Percentiles rank a stretch among this genome's conserved stretches.
Conservation (phyloP, 1,140 invertebrate genomes). For the honey bee (Apis mellifera) region Amel_HAv3.1 CM009945.2:1890001-1890500, state of each 20-base stretch:
- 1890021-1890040: too few relatives aligned
- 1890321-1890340: not conserved
- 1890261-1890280: not conserved
- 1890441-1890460: not conserved
- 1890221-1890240: not conserved
- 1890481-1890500: not conserved
- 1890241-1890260: not conserved
- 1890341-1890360: constrained; percentile 2
- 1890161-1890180: too few relatives aligned
- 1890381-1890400: constrained; percentile 43
- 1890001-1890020: too few relatives aligned
- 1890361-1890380: constrained; percentile 55
- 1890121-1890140: too few relatives aligned
- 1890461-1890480: not conserved
- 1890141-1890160: too few relatives aligned
- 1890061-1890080: too few relatives aligned
- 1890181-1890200: not conserved
- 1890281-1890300: not conserved
- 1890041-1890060: too few relatives aligned
- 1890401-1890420: constrained; percentile 4
- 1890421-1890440: constrained; percentile 1
- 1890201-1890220: not conserved
- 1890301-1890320: not conserved
- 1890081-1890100: too few relatives aligned
- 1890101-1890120: too few relatives aligned